phyloP scores from a whole-genome alignment of 2,888 invertebrate species.

The Sinhomidia bicolor region DNA sequence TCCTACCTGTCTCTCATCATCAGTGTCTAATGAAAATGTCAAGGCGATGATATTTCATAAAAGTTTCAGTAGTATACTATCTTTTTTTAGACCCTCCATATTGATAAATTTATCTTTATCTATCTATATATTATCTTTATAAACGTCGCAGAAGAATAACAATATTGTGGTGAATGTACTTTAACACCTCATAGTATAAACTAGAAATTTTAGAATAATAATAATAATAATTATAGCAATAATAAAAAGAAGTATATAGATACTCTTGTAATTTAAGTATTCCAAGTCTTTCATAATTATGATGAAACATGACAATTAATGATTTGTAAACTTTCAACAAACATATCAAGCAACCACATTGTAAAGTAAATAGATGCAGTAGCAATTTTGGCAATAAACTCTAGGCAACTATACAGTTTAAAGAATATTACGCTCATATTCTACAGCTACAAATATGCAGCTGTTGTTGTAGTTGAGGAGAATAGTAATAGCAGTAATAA shows the following conservation, averaged over 20 bases:
- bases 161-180: background rate
- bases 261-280: background rate
- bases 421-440: too few species aligned
- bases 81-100: constrained; percentile 2
- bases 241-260: background rate
- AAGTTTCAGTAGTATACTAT: background rate
- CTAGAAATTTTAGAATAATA: background rate
- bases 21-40: constrained; percentile 14
- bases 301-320: background rate
- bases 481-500: background rate
- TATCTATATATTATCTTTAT: background rate
- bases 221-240: too few species aligned
- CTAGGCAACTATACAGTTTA: too few species aligned
- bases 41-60: constrained; percentile 43
- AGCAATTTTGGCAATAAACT: too few species aligned
- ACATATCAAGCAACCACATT: too few species aligned
- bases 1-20: background rate
- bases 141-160: too few species aligned
- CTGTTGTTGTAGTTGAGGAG: too few species aligned
- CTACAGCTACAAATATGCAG: too few species aligned
- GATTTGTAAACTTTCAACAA: background rate
- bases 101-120: background rate
- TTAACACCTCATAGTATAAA: background rate
- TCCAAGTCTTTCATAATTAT: constrained; percentile 5
- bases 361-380: too few species aligned